A percentile compares a stretch with the other conserved stretches of the same genome.
phyloP scores from a whole-genome alignment of 2,797 vertebrate genomes.

The Pampus argenteus region DNA sequence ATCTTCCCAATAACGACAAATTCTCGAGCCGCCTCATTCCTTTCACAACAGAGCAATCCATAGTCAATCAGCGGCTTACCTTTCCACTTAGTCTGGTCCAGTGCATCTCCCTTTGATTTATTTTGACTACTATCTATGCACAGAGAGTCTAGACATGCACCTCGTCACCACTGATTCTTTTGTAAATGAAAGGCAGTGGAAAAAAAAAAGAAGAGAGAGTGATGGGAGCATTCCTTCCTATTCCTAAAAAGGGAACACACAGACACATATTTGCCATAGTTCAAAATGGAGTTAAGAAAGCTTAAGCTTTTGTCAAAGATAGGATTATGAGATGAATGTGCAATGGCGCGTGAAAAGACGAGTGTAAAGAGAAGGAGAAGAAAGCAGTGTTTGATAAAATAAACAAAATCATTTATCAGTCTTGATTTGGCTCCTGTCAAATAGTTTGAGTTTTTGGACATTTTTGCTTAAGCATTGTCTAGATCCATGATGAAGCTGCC shows the following conservation, averaged over 20 bases:
- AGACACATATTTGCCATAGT: slow-evolving; percentile 78
- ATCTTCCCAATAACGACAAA: slow-evolving; percentile 53
- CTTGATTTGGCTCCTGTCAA: slow-evolving; percentile 26
- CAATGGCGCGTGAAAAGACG: slow-evolving; percentile 15
- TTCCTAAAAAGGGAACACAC: slow-evolving; percentile 76
- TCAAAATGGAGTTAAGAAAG: slow-evolving; percentile 62
- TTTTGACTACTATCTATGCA: slow-evolving; percentile 69
- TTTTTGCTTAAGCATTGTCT: slow-evolving; percentile 23
- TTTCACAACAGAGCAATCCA: slow-evolving; percentile 37
- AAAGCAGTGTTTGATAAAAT: slow-evolving; percentile 41
- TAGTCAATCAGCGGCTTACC: slow-evolving; percentile 25
- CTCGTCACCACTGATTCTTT: slow-evolving; percentile 53
- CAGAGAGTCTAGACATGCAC: slow-evolving; percentile 73
- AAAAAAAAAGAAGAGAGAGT: slow-evolving; percentile 8
- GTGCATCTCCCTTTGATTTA: slow-evolving; percentile 68
- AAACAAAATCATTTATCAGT: slow-evolving; percentile 14
- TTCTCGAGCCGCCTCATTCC: slow-evolving; percentile 47
- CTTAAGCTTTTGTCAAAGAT: slow-evolving; percentile 48
- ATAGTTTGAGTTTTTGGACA: slow-evolving; percentile 10
- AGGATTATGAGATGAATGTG: slow-evolving; percentile 29
- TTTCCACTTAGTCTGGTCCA: slow-evolving; percentile 64
- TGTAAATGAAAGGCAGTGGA: slow-evolving; percentile 54
- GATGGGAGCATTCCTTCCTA: slow-evolving; percentile 64
- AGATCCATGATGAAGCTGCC: slow-evolving; percentile 25
- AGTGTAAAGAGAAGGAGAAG: slow-evolving; percentile 22